Percentiles rank a stretch among this genome's conserved stretches.
These are phyloP conservation scores for Fratercula arctica DNA, from an alignment of 2,797 vertebrate genomes.

Conservation along the genomic window DNA sequence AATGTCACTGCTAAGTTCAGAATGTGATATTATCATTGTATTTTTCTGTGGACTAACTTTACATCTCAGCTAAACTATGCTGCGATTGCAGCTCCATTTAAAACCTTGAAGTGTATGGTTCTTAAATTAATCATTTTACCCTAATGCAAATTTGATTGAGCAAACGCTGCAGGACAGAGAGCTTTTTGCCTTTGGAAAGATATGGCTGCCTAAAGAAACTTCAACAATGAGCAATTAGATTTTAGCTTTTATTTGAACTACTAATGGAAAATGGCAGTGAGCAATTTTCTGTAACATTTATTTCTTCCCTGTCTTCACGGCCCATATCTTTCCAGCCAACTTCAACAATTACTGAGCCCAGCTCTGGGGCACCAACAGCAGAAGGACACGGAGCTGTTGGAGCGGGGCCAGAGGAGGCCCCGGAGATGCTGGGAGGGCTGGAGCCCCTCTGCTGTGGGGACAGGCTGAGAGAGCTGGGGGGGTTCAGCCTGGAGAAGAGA, in stretches of 20 bases:
- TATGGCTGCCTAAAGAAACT: background rate
- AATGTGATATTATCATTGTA: background rate
- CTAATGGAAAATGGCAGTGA: background rate
- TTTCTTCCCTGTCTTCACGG: background rate
- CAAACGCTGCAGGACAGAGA: background rate
- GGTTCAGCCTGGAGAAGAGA: background rate
- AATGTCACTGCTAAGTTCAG: background rate
- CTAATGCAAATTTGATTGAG: fast-evolving
- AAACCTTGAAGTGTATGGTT: background rate
- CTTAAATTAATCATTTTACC: background rate
- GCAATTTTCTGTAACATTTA: background rate
- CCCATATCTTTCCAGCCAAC: background rate
- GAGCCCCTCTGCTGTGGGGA: background rate
- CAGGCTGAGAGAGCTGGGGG: background rate
- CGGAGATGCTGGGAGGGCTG: background rate
- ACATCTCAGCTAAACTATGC: background rate
- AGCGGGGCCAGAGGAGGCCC: background rate
- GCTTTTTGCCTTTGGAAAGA: background rate
- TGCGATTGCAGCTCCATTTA: background rate
- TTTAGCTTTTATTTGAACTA: background rate
- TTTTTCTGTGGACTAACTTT: background rate
- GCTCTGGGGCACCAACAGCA: background rate
- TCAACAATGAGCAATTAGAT: background rate
- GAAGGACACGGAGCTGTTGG: background rate
- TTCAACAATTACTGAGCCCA: background rate